Evolutionary conservation across 2,797 vertebrate genomes (phyloP).

Genomic region (Morus bassanus): DNA sequence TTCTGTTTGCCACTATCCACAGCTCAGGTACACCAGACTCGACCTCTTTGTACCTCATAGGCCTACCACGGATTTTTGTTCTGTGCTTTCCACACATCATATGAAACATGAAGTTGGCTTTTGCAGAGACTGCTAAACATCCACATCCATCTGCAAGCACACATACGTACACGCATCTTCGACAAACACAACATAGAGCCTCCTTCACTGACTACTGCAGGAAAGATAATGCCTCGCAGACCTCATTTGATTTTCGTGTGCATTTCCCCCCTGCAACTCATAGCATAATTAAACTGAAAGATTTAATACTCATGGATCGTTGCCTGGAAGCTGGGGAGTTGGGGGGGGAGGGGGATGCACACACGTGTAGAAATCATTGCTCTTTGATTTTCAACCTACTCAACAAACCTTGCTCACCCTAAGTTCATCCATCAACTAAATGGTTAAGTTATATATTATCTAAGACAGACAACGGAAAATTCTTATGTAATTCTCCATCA

Average conservation of each 20-base stretch:
- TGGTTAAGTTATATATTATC: background rate
- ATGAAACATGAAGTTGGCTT: background rate
- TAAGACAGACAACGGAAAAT: constrained; percentile 18
- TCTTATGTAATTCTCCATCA: background rate
- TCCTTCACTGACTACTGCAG: background rate
- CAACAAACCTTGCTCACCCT: background rate
- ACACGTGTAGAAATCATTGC: background rate
- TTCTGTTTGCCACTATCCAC: background rate
- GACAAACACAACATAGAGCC: background rate
- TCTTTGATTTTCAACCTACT: constrained; percentile 46
- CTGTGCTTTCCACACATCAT: background rate
- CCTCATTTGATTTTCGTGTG: background rate
- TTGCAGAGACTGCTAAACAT: background rate
- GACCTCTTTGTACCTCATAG: background rate
- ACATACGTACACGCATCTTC: background rate
- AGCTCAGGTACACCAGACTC: background rate
- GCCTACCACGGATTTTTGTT: background rate
- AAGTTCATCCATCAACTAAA: constrained; percentile 50
- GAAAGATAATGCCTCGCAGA: background rate
- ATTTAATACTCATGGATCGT: constrained; percentile 23
- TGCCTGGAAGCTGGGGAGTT: background rate
- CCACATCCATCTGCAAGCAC: background rate
- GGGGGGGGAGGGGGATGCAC: background rate
- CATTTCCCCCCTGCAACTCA: constrained; percentile 9
- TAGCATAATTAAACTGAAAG: constrained; percentile 47